Conservation (phyloP, 1,140 invertebrate genomes). For the Mycetomoellerius zeteki region DNA sequence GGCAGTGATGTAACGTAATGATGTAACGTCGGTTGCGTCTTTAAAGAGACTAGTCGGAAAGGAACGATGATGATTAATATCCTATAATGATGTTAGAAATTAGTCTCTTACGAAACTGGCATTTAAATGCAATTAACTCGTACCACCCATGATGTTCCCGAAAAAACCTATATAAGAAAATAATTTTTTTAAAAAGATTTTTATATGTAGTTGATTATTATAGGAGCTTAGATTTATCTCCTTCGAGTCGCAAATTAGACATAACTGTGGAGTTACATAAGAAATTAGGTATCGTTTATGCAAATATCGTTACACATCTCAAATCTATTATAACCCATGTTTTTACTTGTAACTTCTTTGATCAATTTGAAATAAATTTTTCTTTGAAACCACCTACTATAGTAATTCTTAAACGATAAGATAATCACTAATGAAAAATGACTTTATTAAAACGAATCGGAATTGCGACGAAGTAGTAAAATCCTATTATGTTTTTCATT, state of each 20-base stretch:
- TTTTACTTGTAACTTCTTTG: neutral
- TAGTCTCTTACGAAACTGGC: conserved; percentile 50
- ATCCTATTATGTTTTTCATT: neutral
- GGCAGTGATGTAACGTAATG: conserved; percentile 53
- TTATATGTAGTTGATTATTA: conserved; percentile 5
- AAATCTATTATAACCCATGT: neutral
- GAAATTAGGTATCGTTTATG: conserved; percentile 8
- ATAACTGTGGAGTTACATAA: neutral
- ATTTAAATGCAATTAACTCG: conserved; percentile 50
- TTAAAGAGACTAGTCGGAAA: conserved; percentile 51
- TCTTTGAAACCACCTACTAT: neutral
- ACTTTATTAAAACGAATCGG: neutral
- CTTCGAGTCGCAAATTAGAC: conserved; percentile 15
- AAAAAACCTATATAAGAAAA: conserved; percentile 30
- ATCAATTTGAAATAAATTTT: neutral
- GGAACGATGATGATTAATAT: conserved; percentile 59
- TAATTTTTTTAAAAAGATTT: conserved; percentile 21
- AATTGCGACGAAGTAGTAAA: neutral
- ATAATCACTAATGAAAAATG: conserved; percentile 12
- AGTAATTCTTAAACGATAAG: neutral
- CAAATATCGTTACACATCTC: neutral
- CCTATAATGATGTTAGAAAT: conserved; percentile 56
- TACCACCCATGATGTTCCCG: conserved; percentile 29
- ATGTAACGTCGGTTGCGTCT: conserved; percentile 49
- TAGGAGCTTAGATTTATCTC: conserved; percentile 6